These are phyloP conservation scores for Chloropsis hardwickii DNA, from an alignment of 2,113 vertebrate species.

Conservation along the genomic window DNA sequence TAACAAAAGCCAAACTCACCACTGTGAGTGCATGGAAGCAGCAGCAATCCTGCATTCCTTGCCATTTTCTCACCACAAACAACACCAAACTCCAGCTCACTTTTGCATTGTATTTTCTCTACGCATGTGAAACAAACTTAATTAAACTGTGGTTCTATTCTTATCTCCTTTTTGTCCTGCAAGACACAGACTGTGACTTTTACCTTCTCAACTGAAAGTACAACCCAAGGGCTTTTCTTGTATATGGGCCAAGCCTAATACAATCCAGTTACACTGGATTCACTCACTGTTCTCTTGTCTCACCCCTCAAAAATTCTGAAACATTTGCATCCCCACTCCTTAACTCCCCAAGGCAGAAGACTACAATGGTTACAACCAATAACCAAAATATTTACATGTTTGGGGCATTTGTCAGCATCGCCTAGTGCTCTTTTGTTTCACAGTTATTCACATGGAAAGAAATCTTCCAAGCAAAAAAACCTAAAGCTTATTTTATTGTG, in stretches of 20 bases:
- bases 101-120: neutral
- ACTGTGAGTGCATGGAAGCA: neutral
- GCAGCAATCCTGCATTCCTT: neutral
- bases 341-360: rapidly evolving
- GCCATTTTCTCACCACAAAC: neutral
- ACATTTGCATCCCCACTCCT: neutral
- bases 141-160: neutral
- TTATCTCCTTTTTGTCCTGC: neutral
- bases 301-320: neutral
- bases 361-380: neutral
- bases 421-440: neutral
- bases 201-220: neutral
- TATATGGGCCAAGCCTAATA: neutral
- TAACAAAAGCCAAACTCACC: neutral
- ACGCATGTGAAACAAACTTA: neutral
- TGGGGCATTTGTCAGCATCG: neutral
- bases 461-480: neutral
- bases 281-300: neutral
- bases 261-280: neutral
- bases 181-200: neutral
- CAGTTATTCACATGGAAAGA: neutral
- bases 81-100: neutral
- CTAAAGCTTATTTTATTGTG: neutral
- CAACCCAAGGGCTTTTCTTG: neutral
- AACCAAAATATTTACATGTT: neutral